Base-by-base conservation (phyloP, 2,888 invertebrate genomes). In the Meiosimyza decipiens region DNA sequence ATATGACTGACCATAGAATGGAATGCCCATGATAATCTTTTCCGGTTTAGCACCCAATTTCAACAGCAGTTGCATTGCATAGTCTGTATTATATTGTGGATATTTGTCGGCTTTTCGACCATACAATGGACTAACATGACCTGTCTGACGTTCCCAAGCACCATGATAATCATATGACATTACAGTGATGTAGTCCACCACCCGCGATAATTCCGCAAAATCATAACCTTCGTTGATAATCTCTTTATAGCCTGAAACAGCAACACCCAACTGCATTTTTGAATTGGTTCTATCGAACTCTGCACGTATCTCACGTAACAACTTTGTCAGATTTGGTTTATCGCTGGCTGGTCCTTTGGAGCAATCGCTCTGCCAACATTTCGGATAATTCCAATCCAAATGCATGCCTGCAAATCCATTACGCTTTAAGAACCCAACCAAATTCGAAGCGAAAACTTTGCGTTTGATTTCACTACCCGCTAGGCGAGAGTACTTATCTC, bases 351-450 rank as follows among this genome's bases (percentile, higher is more conserved):
- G 93, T 0, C 96, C 96, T 79, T 92, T 93, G 59, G 91, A 91
- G 83, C 96, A 96, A 83, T 95, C 93, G 78, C 95, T 95, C 83
- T 96, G 96, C 95, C 96, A 96, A 81, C 96, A 96, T 74, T 93
- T 93, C 0, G 97, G 97, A 84, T 97, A 97, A 83, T 96, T 96
- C 97, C 97, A 98, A 81, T 97, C 97, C 33, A 98, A 84, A 80
- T 97, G 96, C 0, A 98, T 87, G 6, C 98, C 98, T 76, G 92
- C 91, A 83, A 98, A 97, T 57, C 92, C 91, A 82, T 95, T 90
- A 76, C 90, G 90, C 16, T 90, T 89, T 51, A 97, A 85, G 84
- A 95, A 96, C 22, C 91, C 89, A 1, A 94, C 89, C 0, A 91
- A 89, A 71, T 92, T 91, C 2, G 91, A 88, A 3, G 93, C 91